Evolutionary conservation across 1,140 invertebrate genomes (phyloP).

Genomic region (Frieseomelitta varia): DNA sequence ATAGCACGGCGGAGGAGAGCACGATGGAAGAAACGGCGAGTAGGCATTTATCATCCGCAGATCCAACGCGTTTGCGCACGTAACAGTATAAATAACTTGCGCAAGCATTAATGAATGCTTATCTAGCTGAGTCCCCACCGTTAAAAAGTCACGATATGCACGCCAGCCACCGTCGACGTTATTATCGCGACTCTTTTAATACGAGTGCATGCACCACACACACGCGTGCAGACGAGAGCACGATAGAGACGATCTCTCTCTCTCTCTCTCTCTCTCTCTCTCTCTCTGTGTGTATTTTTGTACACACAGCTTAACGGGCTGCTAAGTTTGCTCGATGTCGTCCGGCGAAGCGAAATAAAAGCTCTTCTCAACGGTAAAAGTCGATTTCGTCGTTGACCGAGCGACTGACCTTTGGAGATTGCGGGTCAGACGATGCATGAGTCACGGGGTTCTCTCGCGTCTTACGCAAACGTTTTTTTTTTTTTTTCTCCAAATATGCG

Average conservation of each 20-base stretch:
- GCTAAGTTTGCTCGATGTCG: neutral
- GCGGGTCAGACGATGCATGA: neutral
- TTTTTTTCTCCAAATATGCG: too few relatives aligned
- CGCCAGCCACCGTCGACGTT: constrained; percentile 43
- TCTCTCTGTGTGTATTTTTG: too few relatives aligned
- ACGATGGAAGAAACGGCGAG: neutral
- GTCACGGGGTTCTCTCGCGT: neutral
- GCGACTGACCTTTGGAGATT: neutral
- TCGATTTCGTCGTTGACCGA: neutral
- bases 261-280: too few relatives aligned
- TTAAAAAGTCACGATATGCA: constrained; percentile 66
- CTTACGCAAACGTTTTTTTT: neutral
- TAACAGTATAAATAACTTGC: constrained; percentile 78
- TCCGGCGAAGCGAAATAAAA: neutral
- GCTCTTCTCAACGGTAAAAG: neutral
- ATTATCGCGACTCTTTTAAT: constrained; percentile 50
- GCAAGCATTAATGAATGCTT: constrained; percentile 78
- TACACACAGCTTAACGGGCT: too few relatives aligned
- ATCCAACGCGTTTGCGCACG: constrained; percentile 54
- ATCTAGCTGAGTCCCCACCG: constrained; percentile 59
- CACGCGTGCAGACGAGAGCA: neutral
- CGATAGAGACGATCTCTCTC: neutral
- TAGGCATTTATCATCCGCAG: constrained; percentile 45
- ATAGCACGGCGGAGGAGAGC: neutral
- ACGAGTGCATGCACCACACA: neutral